Base-by-base conservation (phyloP, 2,797 vertebrate genomes). In the Melanotaenia nigrans region DNA sequence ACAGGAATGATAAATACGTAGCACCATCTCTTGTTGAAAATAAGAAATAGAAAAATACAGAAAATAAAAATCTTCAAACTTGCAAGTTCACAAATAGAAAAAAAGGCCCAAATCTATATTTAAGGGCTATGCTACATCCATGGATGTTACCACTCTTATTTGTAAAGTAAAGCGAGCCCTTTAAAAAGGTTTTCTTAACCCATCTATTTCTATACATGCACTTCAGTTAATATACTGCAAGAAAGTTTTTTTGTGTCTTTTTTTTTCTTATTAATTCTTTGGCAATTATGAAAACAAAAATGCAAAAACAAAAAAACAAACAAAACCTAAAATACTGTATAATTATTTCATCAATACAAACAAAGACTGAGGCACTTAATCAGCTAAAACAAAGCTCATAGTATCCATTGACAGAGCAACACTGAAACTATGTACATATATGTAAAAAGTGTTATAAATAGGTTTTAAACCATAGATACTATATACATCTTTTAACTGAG, bases 371-470 rank as follows among this genome's bases (percentile, higher is more conserved):
- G 96, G 96, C 96, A 97, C 95, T 96, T 95, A 94, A 96, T 95
- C 95, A 95, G 93, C 94, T 87, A 75, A 92, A 92, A 93, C 85
- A 79, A 94, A 95, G 94, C 93, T 94, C 92, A 93, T 94, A 89
- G 92, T 93, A 93, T 93, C 86, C 78, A 85, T 92, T 82, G 90
- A 93, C 90, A 93, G 94, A 96, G 96, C 96, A 95, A 98, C 92
- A 97, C 95, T 95, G 95, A 95, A 95, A 95, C 97, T 99, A 99
- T 99, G 95, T 99, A 99, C 97, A 99, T 96, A 94, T 93, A 98
- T 98, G 97, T 99, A 99, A 98, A 99, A 99, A 97, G 97, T 98
- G 97, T 99, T 99, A 99, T 99, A 99, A 99, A 99, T 99, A 99
- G 95, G 97, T 96, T 98, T 97, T 96, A 97, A 99, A 99, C 96